Conservation (phyloP, 2,888 invertebrate species). For the Seira ritae region DNA sequence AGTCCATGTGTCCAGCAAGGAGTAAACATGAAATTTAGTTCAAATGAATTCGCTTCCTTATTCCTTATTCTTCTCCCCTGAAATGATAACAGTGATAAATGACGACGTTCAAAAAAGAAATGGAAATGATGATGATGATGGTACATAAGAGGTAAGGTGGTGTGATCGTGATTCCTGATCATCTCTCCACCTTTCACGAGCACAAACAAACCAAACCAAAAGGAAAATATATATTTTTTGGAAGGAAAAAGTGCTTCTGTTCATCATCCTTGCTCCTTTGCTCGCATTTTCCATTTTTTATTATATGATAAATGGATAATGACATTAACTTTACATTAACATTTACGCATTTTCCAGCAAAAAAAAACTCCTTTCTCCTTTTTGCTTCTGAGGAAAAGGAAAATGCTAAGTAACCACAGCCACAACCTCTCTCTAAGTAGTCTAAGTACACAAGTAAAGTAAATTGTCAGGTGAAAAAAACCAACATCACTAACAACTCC, state of each 20-base stretch:
- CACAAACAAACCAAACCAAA: not conserved
- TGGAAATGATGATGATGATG: slow-evolving; percentile 4
- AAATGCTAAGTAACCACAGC: too few species aligned
- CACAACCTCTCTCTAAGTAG: too few species aligned
- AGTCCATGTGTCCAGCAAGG: too few species aligned
- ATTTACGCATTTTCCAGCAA: too few species aligned
- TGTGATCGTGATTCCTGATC: too few species aligned
- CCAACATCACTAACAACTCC: not conserved
- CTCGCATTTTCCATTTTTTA: not conserved
- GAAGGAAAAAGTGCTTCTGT: not conserved
- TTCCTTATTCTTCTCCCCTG: not conserved
- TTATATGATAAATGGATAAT: slow-evolving; percentile 58
- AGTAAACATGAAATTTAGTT: too few species aligned
- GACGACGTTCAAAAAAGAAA: not conserved
- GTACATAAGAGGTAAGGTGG: too few species aligned
- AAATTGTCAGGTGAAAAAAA: not conserved
- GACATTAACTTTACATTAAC: slow-evolving; percentile 53
- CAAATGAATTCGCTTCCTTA: too few species aligned
- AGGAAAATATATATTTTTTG: not conserved
- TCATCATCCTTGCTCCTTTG: too few species aligned
- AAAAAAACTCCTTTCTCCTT: too few species aligned
- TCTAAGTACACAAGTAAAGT: too few species aligned
- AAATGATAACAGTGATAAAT: not conserved
- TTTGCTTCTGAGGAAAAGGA: too few species aligned
- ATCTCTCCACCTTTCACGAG: not conserved